Base-by-base conservation (phyloP, 2,113 vertebrate genomes). In the Pontoporia blainvillei region DNA sequence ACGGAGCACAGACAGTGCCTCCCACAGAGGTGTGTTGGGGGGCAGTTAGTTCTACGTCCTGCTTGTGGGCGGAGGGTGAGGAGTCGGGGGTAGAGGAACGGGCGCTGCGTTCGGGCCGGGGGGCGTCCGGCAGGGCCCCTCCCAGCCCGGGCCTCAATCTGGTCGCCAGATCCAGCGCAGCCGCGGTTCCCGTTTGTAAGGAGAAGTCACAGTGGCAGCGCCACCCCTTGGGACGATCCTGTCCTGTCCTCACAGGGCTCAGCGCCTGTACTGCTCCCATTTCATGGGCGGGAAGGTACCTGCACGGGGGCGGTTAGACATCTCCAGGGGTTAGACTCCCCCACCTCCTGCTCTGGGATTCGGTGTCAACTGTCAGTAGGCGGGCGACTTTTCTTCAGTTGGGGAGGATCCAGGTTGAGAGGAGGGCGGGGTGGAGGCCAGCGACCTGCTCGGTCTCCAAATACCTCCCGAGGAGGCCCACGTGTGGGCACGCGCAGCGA, bases 121-220 rank as follows among this genome's bases (percentile, higher is more conserved):
- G 34, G 11, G 9, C 9, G 17, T 17, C 78, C 21, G 52, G 52
- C 52, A 52, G 52, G 52, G 52, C 17, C 52, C 52, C 52, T 52
- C 15, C 34, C 52, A 41, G 52, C 41, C 46, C 31, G 71, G 61
- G 41, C 71, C 86, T 34, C 3, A 0, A 3, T 14, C 23, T 8
- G n/a, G n/a, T n/a, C 2, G 0, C 10, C 3, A 5, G 25, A 12
- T 2, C 9, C 31, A 4, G 8, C 10, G 23, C n/a, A 57, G 39
- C 34, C 11, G 0, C 0, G 0, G 21, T 29, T 29, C 15, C 62
- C 29, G 1, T 39, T 5, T 39, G n/a, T 12, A n/a, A 57, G 54
- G 17, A 2, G 34, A 25, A 8, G 57, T 6, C 54, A 15, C 13
- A 3, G 14, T 4, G 62, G 36, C 0, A 0, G 2, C 0, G 21